Conservation (phyloP, 2,797 vertebrate species). For the Fistularia commersonii region DNA sequence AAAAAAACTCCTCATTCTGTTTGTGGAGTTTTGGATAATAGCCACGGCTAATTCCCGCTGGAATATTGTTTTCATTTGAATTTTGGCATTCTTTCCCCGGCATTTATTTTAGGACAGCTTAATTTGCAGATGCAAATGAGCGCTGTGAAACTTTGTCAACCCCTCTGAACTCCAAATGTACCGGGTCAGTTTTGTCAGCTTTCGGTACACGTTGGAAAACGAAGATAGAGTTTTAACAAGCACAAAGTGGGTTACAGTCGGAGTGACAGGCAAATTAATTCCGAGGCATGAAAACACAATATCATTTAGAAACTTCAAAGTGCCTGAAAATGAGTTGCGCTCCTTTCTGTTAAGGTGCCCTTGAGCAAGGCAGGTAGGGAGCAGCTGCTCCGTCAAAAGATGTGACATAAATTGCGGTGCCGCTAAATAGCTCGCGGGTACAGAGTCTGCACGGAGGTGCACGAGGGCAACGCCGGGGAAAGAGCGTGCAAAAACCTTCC, state of each 20-base stretch:
- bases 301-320: no score
- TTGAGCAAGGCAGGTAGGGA: slow-evolving; percentile 28
- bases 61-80: no score
- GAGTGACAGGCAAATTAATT: slow-evolving; percentile 33
- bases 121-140: slow-evolving; percentile 34
- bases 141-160: background rate
- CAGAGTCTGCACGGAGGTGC: background rate
- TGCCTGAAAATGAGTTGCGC: no score
- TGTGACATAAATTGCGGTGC: slow-evolving; percentile 13
- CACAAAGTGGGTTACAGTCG: slow-evolving; percentile 2
- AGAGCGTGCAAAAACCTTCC: no score
- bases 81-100: background rate
- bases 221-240: background rate
- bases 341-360: slow-evolving; percentile 11
- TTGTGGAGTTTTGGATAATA: background rate
- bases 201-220: slow-evolving; percentile 4
- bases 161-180: background rate
- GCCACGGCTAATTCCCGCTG: background rate
- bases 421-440: slow-evolving; percentile 33
- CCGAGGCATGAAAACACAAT: slow-evolving; percentile 1
- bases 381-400: slow-evolving; percentile 19
- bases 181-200: background rate
- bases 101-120: slow-evolving; percentile 19
- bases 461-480: no score
- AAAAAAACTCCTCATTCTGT: background rate